These are phyloP conservation scores for Shinisaurus crocodilurus DNA, from an alignment of 2,113 vertebrate genomes.

Conservation along the genomic window DNA sequence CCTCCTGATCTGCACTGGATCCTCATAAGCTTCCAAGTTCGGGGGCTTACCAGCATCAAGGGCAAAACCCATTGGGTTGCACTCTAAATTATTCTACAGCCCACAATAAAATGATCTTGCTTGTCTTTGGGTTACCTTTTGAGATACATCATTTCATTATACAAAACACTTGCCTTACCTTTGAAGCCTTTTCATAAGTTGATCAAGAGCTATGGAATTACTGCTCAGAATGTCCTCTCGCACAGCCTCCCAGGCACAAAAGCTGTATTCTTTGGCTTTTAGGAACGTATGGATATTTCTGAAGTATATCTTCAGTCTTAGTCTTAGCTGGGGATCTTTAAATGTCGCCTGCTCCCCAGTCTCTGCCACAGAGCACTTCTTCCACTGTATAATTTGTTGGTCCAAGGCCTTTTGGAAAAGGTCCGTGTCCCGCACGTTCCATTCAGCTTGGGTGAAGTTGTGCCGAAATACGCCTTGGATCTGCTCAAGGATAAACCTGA, in stretches of 20 bases:
- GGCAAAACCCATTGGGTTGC: too few relatives aligned
- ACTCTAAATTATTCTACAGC: too few relatives aligned
- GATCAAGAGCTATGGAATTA: constrained; percentile 18
- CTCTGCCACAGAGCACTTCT: constrained; percentile 24
- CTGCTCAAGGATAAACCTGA: constrained; percentile 52
- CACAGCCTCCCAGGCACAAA: constrained; percentile 58
- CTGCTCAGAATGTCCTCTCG: constrained; percentile 58
- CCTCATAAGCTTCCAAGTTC: too few relatives aligned
- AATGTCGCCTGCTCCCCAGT: background rate
- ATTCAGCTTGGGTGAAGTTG: constrained; percentile 51
- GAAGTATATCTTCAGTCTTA: constrained; percentile 64
- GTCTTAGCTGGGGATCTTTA: background rate
- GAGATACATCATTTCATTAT: background rate
- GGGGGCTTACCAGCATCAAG: too few relatives aligned
- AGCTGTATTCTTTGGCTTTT: constrained; percentile 32
- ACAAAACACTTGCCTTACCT: constrained; percentile 58
- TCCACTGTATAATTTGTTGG: constrained; percentile 48
- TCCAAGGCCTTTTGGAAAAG: constrained; percentile 50
- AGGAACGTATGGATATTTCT: constrained; percentile 56
- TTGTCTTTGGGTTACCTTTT: background rate
- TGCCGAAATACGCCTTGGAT: constrained; percentile 56
- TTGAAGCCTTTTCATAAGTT: constrained; percentile 37
- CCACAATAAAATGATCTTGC: too few relatives aligned
- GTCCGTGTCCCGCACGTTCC: constrained; percentile 39
- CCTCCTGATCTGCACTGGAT: too few relatives aligned